Evolutionary conservation across 2,797 vertebrate genomes (phyloP), one percentile per base, ranked within the genome.

Genomic region (Avahi laniger): DNA sequence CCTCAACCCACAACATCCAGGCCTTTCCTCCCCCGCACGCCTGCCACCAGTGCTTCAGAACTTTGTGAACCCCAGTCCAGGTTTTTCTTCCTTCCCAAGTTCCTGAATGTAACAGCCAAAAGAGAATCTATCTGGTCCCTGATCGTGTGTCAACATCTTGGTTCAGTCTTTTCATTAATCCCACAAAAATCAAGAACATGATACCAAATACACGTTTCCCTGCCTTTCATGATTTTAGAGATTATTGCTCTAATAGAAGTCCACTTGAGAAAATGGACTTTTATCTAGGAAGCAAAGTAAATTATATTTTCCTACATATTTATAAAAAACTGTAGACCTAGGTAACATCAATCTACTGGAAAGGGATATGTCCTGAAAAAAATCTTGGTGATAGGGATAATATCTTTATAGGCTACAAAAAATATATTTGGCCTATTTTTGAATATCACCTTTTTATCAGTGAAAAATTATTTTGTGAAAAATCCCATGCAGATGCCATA

Each of bases 401-500:
- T 80, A 69, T 86, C 73, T 81, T 83, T 85, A 50, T 57, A 93
- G 12, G 15, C 20, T 90, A 65, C 6, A 72, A 89, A 96, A 93
- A 65, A 83, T 78, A 59, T 43, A 89, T 67, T 72, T 85, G 20
- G 13, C 57, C 76, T 22, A 87, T 87, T 73, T 83, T 1, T 18
- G 43, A 43, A 73, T 35, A 79, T 92, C 72, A 63, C 7, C 7
- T 57, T 20, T 43, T 79, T 22, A 84, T 69, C 10, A 43, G 15
- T 79, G 33, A 94, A 90, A 93, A 86, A 43, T 83, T 89, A 92
- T 38, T 78, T 76, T 86, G 8, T 84, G 26, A 70, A 84, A 94
- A 92, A 73, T 54, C 57, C 79, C 38, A 48, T 28, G 26, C 13
- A 57, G 59, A 86, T 22, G 54, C 20, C 22, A 72, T 52, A 33